Conservation (phyloP, 2,797 vertebrate species). For the Amblyopsis hoosieri region DNA sequence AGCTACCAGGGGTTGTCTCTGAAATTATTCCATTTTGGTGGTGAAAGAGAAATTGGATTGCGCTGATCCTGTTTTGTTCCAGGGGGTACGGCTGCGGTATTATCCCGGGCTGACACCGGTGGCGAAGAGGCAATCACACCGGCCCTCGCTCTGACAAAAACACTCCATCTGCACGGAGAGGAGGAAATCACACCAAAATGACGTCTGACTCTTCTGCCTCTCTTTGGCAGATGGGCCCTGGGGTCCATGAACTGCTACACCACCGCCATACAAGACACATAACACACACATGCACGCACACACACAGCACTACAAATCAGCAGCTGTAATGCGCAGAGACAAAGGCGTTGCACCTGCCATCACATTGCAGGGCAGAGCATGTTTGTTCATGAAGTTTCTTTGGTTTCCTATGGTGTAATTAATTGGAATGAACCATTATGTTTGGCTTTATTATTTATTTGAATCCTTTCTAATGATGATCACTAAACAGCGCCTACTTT, state of each 20-base stretch:
- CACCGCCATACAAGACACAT: slow-evolving; percentile 52
- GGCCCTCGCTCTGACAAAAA: slow-evolving; percentile 81
- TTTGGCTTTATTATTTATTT: too few species aligned
- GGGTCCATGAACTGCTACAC: slow-evolving; percentile 61
- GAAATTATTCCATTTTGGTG: slow-evolving; percentile 84
- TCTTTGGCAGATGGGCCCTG: slow-evolving; percentile 74
- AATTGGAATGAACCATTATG: too few species aligned
- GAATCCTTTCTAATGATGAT: too few species aligned
- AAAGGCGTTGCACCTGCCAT: slow-evolving; percentile 72
- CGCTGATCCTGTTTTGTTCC: slow-evolving; percentile 80
- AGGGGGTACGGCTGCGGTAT: slow-evolving; percentile 64
- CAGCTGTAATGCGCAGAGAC: slow-evolving; percentile 65
- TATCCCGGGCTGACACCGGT: slow-evolving; percentile 82
- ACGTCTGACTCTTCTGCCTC: slow-evolving; percentile 78
- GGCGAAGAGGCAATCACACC: slow-evolving; percentile 83
- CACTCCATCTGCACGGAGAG: slow-evolving; percentile 80
- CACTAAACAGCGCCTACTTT: slow-evolving; percentile 3
- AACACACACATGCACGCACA: slow-evolving; percentile 58
- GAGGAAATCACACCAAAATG: slow-evolving; percentile 83
- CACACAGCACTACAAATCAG: slow-evolving; percentile 66
- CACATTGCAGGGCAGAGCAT: slow-evolving; percentile 32
- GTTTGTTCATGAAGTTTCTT: slow-evolving; percentile 44
- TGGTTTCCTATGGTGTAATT: slow-evolving; percentile 2
- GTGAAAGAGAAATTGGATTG: slow-evolving; percentile 83
- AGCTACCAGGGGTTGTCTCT: slow-evolving; percentile 70